These are phyloP conservation scores for Drosophila auraria DNA, from an alignment of 1,140 invertebrate species.

Conservation along the genomic window DNA sequence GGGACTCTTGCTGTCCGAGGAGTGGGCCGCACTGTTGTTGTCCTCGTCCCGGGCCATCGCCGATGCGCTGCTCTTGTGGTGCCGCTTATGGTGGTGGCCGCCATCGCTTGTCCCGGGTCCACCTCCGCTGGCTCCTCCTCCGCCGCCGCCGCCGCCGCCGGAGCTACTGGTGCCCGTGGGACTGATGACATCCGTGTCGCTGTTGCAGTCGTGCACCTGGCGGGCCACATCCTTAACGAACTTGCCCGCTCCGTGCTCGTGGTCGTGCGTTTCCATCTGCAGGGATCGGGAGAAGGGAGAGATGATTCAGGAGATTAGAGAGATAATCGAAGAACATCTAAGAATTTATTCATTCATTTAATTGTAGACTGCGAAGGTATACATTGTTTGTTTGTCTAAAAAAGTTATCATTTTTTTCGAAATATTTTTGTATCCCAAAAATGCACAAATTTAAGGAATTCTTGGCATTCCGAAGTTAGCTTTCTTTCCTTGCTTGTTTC, in stretches of 20 bases:
- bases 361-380: no score
- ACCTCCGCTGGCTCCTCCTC: conserved; percentile 26
- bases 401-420: no score
- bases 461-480: no score
- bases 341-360: background rate
- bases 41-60: conserved; percentile 86
- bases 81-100: conserved; percentile 69
- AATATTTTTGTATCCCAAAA: no score
- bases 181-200: conserved; percentile 81
- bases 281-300: background rate
- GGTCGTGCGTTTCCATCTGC: conserved; percentile 85
- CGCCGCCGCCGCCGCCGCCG: conserved; percentile 66
- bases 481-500: no score
- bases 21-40: conserved; percentile 88
- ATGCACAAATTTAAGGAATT: no score
- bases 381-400: no score
- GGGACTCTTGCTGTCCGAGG: conserved; percentile 89
- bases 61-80: conserved; percentile 60
- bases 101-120: conserved; percentile 20
- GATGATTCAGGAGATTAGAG: background rate
- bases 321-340: background rate
- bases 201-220: conserved; percentile 73
- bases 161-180: conserved; percentile 81
- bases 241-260: conserved; percentile 60
- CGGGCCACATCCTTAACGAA: conserved; percentile 74